These are phyloP conservation scores for Bambusicola thoracicus DNA, from an alignment of 2,113 vertebrate species.

Conservation along the genomic window DNA sequence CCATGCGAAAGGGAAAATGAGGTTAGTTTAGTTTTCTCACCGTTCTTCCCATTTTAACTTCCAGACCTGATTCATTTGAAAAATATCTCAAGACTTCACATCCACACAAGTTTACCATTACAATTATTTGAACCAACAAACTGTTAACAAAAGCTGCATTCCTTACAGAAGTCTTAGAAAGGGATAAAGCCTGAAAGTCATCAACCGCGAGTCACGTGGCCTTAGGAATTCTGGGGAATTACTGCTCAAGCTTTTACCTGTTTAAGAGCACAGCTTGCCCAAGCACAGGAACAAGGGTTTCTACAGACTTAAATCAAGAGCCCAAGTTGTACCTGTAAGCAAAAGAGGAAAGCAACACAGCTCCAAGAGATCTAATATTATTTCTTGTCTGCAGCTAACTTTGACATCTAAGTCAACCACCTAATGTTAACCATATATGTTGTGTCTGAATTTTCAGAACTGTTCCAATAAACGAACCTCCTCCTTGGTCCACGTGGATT, in stretches of 20 bases:
- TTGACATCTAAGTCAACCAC: neutral
- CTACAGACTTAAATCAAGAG: neutral
- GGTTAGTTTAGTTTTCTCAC: neutral
- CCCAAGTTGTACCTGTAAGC: neutral
- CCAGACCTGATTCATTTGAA: neutral
- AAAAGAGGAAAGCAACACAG: neutral
- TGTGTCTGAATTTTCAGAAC: neutral
- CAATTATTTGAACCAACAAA: neutral
- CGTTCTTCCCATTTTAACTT: neutral
- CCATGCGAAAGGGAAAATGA: neutral
- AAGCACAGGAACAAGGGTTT: neutral
- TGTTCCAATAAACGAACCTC: neutral
- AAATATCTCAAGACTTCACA: neutral
- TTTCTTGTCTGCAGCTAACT: neutral
- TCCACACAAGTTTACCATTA: neutral
- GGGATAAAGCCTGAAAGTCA: neutral
- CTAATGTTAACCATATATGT: neutral
- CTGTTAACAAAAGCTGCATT: neutral
- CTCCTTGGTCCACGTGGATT: neutral
- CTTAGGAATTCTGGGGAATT: too few species aligned
- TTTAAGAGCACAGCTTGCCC: neutral
- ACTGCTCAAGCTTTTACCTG: neutral
- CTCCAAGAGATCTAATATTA: neutral
- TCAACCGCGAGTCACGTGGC: too few species aligned
- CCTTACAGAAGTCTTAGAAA: neutral